Evolutionary conservation across 1,140 invertebrate species (phyloP).

Genomic region (Pomacea maculata): DNA sequence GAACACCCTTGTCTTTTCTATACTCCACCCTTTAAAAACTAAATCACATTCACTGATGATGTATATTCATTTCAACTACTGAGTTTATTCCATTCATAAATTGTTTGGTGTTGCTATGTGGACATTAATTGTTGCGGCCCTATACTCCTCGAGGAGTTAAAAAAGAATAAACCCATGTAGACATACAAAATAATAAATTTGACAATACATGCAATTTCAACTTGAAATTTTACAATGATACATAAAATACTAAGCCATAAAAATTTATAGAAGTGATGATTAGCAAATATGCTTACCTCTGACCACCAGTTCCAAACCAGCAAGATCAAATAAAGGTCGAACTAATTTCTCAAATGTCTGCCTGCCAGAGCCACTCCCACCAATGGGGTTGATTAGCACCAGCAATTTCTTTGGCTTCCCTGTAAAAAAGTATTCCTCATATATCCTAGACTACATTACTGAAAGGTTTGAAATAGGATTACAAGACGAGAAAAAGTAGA

Average conservation of each 20-base stretch:
- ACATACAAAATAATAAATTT: background rate
- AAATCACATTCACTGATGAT: too few species aligned
- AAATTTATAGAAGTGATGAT: background rate
- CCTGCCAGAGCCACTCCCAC: constrained; percentile 27
- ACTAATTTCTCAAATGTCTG: constrained; percentile 34
- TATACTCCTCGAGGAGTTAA: background rate
- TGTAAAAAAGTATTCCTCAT: background rate
- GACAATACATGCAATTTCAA: background rate
- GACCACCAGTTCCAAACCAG: constrained; percentile 30
- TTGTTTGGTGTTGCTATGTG: background rate
- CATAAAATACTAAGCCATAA: background rate
- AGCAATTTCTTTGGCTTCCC: constrained; percentile 33
- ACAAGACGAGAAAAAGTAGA: too few species aligned
- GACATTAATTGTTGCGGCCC: too few species aligned
- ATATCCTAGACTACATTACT: too few species aligned
- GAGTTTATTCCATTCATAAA: background rate
- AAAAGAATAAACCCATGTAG: too few species aligned
- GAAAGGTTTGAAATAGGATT: too few species aligned
- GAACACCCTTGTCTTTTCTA: too few species aligned
- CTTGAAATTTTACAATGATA: background rate
- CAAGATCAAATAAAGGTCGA: constrained; percentile 37
- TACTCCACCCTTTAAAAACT: too few species aligned
- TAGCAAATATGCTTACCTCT: constrained; percentile 17
- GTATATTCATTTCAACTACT: too few species aligned
- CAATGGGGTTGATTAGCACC: constrained; percentile 40